These are phyloP conservation scores for Osmerus eperlanus DNA, from an alignment of 2,113 vertebrate genomes.

Conservation along the genomic window DNA sequence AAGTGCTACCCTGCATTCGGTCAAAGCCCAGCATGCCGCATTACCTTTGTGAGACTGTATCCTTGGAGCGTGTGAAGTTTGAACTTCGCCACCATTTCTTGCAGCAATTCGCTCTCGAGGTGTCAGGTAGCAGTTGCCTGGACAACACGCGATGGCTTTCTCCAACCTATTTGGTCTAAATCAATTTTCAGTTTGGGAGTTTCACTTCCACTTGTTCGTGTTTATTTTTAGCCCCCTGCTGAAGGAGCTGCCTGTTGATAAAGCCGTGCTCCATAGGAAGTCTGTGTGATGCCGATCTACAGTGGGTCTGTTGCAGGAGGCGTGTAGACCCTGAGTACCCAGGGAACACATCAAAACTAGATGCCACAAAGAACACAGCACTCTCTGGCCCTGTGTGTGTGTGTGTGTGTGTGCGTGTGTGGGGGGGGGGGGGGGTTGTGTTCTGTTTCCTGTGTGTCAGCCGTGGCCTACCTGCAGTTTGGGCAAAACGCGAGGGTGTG, in stretches of 20 bases:
- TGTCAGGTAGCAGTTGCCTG: conserved; percentile 32
- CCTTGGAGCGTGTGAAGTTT: conserved; percentile 2
- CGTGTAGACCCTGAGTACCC: not conserved
- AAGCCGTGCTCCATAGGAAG: too few relatives aligned
- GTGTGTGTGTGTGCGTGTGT: too few relatives aligned
- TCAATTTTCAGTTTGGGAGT: too few relatives aligned
- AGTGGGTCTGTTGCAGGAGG: not conserved
- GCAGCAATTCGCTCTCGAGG: conserved; percentile 5
- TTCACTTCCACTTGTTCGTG: too few relatives aligned
- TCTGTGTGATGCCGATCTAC: not conserved
- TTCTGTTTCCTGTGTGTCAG: not conserved
- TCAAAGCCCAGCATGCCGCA: not conserved
- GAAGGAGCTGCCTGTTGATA: too few relatives aligned
- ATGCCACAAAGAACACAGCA: not conserved
- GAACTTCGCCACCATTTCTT: conserved; percentile 48
- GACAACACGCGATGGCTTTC: conserved; percentile 17
- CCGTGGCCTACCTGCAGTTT: too few relatives aligned
- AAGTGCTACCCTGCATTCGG: not conserved
- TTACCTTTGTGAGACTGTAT: conserved; percentile 24
- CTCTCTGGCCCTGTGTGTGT: too few relatives aligned
- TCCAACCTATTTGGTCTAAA: not conserved
- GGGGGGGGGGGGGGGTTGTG: too few relatives aligned
- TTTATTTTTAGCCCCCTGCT: too few relatives aligned
- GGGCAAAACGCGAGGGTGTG: not conserved
- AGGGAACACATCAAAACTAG: not conserved